Evolutionary conservation across 2,797 vertebrate genomes (phyloP), one percentile per base, ranked within the genome.

Genomic region (Lemur catta): DNA sequence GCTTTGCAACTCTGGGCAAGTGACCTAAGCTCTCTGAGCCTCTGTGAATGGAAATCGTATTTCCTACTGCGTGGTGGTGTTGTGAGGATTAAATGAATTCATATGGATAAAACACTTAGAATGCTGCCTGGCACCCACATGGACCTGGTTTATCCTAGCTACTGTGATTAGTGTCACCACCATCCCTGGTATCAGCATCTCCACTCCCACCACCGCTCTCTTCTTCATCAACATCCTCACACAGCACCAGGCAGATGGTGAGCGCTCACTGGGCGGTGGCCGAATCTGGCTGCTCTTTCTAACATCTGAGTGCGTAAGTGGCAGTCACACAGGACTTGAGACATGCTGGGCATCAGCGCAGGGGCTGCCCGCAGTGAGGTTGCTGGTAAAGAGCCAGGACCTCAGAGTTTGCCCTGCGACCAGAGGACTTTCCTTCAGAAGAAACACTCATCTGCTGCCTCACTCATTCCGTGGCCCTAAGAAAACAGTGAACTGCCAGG

Each of bases 261-360:
- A 59, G 35, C 1, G 6, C 57, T 43, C 10, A 2, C 18, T 30
- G 24, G 4, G 4, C 24, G 18, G 17, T 1, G 14, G 41, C 18
- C 11, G 10, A 30, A 10, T 48, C 78, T n/a, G 55, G 43, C 8
- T 82, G 18, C 52, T 82, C 1, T 14, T 26, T 24, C 57, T 22
- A 6, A 48, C 7, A 41, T 50, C 10, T 4, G 30, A 24, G 46
- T 1, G 35, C 5, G 0, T 2, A 3, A 1, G 18, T 11, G 26
- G 55, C 69, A 11, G 18, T 26, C 80, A 48, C 1, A 7, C 12
- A 67, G 76, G 12, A 69, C 55, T 63, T 12, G 4, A 13, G 7
- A 10, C 4, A 7, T 6, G 35, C 65, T 1, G 3, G 63, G 30
- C 5, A 0, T 6, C 13, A 28, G 52, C 3, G 38, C 20, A 4